Evolutionary conservation across 2,797 vertebrate genomes (phyloP).

Genomic region (Sebastolobus altivelis): DNA sequence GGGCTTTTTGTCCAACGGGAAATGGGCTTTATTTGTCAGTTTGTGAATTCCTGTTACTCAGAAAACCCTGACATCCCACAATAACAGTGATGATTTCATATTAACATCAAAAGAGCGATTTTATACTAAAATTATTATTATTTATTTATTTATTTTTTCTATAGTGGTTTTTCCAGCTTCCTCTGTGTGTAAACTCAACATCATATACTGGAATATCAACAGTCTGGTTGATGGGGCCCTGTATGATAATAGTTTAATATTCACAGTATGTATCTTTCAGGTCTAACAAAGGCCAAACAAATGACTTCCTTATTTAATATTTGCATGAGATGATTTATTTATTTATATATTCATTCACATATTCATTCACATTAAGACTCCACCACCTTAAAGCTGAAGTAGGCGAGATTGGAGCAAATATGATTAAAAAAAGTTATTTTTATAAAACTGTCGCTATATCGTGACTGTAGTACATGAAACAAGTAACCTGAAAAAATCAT

Average conservation of each 20-base stretch:
- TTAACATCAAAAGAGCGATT: conserved; percentile 3
- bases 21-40: background rate
- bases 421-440: too few relatives aligned
- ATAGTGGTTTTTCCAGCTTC: background rate
- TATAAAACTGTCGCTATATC: too few relatives aligned
- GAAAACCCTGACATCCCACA: conserved; percentile 2
- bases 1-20: background rate
- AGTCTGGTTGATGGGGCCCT: background rate
- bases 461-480: too few relatives aligned
- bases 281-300: background rate
- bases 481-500: too few relatives aligned
- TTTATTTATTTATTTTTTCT: too few relatives aligned
- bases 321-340: background rate
- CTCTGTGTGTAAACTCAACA: background rate
- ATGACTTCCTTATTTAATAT: background rate
- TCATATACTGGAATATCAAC: background rate
- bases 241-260: background rate
- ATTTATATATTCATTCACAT: too few relatives aligned
- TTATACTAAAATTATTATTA: background rate
- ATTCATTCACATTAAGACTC: too few relatives aligned
- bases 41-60: background rate
- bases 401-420: too few relatives aligned
- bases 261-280: background rate
- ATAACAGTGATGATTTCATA: conserved; percentile 5
- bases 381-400: too few relatives aligned